Percentiles rank a stretch among this genome's conserved stretches.
phyloP scores from a whole-genome alignment of 1,140 invertebrate genomes.

The Leptopilina clavipes region DNA sequence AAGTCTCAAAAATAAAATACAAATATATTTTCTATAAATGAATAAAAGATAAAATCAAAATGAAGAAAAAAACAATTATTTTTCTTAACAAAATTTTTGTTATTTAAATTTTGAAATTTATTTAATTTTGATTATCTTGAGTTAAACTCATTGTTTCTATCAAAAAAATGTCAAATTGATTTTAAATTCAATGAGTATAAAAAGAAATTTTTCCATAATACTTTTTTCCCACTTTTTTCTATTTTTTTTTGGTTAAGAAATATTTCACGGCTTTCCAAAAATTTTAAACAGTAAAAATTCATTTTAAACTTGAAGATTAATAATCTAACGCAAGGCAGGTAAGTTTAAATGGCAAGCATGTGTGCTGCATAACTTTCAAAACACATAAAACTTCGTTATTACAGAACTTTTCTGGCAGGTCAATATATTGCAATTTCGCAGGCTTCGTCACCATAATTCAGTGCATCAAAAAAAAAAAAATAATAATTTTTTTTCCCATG shows the following conservation, averaged over 20 bases:
- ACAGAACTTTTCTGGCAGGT: slow-evolving; percentile 27
- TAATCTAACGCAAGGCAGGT: slow-evolving; percentile 25
- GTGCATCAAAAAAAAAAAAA: background rate
- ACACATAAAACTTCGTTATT: slow-evolving; percentile 30
- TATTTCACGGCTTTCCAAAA: background rate
- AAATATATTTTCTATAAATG: too few relatives aligned
- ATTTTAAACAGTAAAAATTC: slow-evolving; percentile 8
- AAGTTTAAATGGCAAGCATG: slow-evolving; percentile 18
- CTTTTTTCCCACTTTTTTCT: background rate
- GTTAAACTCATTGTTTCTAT: too few relatives aligned
- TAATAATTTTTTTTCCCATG: background rate
- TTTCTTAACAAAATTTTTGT: too few relatives aligned
- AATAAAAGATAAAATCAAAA: too few relatives aligned
- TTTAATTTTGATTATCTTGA: too few relatives aligned
- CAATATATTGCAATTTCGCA: slow-evolving; percentile 12
- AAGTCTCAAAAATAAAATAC: too few relatives aligned
- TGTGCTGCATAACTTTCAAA: slow-evolving; percentile 9
- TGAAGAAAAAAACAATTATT: too few relatives aligned
- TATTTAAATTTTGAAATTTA: too few relatives aligned
- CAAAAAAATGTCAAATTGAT: too few relatives aligned
- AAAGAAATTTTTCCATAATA: background rate
- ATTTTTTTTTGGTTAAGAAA: background rate
- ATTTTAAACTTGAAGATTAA: slow-evolving; percentile 27
- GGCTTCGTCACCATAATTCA: slow-evolving; percentile 6
- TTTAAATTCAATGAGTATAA: background rate